phyloP scores from a whole-genome alignment of 2,113 vertebrate genomes.

The Sclerurus mexicanus region DNA sequence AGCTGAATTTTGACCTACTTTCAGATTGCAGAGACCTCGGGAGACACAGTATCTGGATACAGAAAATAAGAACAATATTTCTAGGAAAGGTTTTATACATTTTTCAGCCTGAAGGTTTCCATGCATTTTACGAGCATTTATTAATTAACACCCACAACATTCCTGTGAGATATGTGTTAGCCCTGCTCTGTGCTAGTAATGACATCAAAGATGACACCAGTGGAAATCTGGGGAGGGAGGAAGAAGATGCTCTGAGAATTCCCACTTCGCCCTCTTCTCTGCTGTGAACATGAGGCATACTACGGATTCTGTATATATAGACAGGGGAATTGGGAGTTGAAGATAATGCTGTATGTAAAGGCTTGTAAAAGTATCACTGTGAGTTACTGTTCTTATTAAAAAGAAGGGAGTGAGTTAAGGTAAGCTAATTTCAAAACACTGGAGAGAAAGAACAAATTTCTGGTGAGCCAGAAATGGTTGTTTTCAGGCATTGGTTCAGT shows the following conservation, averaged over 20 bases:
- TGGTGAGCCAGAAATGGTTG: background rate
- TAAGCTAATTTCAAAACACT: background rate
- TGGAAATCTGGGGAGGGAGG: background rate
- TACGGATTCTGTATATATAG: background rate
- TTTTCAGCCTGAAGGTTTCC: slow-evolving; percentile 13
- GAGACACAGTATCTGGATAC: background rate
- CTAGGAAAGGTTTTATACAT: background rate
- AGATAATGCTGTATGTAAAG: background rate
- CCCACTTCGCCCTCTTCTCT: background rate
- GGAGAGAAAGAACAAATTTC: background rate
- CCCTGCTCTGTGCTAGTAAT: background rate
- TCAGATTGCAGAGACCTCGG: background rate
- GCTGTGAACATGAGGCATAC: background rate
- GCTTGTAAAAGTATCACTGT: background rate
- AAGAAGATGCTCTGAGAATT: background rate
- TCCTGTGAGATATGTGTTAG: background rate
- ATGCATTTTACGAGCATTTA: background rate
- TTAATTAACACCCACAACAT: slow-evolving; percentile 22
- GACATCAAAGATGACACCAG: background rate
- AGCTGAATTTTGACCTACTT: slow-evolving; percentile 46
- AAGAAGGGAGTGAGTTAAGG: background rate
- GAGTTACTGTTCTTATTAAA: background rate
- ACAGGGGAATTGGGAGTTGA: background rate
- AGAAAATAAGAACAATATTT: slow-evolving; percentile 13
- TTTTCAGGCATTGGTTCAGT: background rate